Conservation (phyloP, 2,888 invertebrate genomes). For the Lissocephala sabroskyi region DNA sequence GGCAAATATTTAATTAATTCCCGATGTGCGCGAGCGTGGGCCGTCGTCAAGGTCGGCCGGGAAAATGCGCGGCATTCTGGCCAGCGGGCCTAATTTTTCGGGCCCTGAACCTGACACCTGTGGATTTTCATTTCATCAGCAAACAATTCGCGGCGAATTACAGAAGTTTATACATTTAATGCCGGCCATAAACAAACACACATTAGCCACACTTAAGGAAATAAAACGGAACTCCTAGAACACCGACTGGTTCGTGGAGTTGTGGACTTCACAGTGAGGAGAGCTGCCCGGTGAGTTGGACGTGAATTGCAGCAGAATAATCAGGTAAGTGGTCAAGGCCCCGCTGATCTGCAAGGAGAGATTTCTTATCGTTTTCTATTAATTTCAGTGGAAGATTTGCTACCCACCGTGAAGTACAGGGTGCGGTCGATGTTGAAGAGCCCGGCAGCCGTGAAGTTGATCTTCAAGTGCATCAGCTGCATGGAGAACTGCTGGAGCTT, state of each 20-base stretch:
- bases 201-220: no score
- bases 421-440: conserved; percentile 72
- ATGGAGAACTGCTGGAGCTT: conserved; percentile 71
- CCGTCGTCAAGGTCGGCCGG: no score
- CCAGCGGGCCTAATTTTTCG: conserved; percentile 1
- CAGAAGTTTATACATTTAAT: conserved; percentile 1
- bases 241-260: conserved; percentile 36
- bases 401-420: conserved; percentile 70
- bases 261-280: conserved; percentile 28
- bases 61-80: conserved; percentile 4
- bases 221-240: no score
- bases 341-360: conserved; percentile 70
- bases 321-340: conserved; percentile 71
- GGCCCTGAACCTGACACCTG: no score
- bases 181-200: no score
- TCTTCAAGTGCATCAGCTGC: conserved; percentile 70
- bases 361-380: no score
- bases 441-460: conserved; percentile 72
- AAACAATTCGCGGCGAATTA: conserved; percentile 31
- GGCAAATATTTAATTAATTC: conserved; percentile 58
- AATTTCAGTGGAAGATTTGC: no score
- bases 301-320: conserved; percentile 71
- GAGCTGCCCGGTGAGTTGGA: conserved; percentile 50
- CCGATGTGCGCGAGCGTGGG: conserved; percentile 21
- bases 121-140: conserved; percentile 32